A percentile compares a stretch with the other conserved stretches of the same genome.
phyloP scores from a whole-genome alignment of 2,113 vertebrate genomes.

The Pachycephala philippinensis region DNA sequence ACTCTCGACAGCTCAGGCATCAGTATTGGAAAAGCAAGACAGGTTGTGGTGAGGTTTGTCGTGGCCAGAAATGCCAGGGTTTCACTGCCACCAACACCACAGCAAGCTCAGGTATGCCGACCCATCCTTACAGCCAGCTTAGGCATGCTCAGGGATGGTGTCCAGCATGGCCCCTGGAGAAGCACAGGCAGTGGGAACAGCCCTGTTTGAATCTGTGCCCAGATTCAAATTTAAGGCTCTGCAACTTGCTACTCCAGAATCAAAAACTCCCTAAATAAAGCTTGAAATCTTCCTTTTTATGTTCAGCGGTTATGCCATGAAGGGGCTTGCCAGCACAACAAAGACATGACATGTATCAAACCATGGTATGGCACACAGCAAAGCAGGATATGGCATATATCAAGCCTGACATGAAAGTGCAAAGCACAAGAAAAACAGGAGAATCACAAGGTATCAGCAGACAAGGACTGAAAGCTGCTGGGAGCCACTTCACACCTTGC shows the following conservation, averaged over 20 bases:
- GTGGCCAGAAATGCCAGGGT: rapidly evolving
- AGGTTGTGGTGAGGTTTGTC: neutral
- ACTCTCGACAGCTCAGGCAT: rapidly evolving
- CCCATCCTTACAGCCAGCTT: neutral
- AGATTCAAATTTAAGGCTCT: neutral
- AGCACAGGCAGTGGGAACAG: neutral
- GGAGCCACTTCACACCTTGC: neutral
- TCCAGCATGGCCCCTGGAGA: neutral
- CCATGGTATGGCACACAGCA: neutral
- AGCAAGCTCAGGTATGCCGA: rapidly evolving
- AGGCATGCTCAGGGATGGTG: neutral
- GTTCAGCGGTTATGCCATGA: neutral
- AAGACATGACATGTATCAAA: neutral
- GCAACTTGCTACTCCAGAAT: neutral
- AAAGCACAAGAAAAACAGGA: neutral
- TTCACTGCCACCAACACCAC: neutral
- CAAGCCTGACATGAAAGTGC: neutral
- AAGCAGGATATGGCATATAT: neutral
- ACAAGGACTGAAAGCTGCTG: neutral
- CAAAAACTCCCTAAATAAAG: neutral
- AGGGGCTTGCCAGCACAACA: neutral
- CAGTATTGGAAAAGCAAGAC: neutral
- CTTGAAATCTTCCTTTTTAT: neutral
- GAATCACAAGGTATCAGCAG: neutral
- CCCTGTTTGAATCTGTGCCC: neutral